Evolutionary conservation across 2,888 invertebrate genomes (phyloP).

Genomic region (Sepiola atlantica): DNA sequence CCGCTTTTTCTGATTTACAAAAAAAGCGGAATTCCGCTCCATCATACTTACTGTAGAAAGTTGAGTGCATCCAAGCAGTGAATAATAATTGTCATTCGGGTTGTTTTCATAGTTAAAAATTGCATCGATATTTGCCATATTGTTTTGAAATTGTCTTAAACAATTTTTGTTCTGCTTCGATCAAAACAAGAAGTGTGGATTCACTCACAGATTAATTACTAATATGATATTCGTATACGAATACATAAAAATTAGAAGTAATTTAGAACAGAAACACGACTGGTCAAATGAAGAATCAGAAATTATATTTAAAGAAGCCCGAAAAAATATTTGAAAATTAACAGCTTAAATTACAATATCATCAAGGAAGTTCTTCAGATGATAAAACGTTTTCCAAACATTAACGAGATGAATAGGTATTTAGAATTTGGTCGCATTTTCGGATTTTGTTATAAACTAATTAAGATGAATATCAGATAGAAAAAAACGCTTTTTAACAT

Average conservation of each 20-base stretch:
- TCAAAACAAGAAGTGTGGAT: neutral
- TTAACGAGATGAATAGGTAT: neutral
- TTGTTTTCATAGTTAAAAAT: neutral
- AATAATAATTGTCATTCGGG: slow-evolving; percentile 19
- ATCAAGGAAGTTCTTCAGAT: too few relatives aligned
- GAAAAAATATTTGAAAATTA: too few relatives aligned
- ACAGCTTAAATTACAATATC: too few relatives aligned
- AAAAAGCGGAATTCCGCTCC: neutral
- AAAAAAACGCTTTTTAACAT: neutral
- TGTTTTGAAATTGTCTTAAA: neutral
- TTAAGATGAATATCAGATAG: neutral
- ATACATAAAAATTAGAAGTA: neutral
- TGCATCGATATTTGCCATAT: neutral
- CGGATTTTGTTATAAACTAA: neutral
- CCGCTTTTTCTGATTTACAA: neutral
- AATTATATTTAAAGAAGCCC: neutral
- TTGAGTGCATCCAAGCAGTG: neutral
- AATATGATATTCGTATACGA: neutral
- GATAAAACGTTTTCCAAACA: neutral
- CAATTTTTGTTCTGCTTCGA: neutral
- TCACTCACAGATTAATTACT: neutral
- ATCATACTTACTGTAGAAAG: slow-evolving; percentile 16
- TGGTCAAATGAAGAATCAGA: neutral
- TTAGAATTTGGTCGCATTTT: neutral
- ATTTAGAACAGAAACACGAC: neutral